Conservation (phyloP, 2,113 vertebrate species). For the human (Homo sapiens) region DNA sequence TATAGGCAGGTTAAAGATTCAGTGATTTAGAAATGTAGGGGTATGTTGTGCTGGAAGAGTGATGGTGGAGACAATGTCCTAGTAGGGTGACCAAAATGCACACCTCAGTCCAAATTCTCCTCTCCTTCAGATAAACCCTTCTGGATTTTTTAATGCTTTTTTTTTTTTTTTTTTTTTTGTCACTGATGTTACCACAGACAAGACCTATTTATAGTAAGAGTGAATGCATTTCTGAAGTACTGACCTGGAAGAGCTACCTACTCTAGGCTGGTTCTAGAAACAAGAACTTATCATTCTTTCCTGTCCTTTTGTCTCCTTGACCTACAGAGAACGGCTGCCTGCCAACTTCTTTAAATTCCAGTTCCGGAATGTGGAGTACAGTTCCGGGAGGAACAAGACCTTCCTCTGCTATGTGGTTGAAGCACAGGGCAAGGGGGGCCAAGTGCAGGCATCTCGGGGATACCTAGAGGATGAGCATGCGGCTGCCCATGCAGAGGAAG, state of each 20-base stretch:
- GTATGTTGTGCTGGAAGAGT: not conserved
- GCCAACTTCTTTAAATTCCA: constrained; percentile 95
- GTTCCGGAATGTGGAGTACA: constrained; percentile 98
- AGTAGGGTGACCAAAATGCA: not conserved
- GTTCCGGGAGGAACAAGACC: constrained; percentile 97
- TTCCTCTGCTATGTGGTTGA: constrained; percentile 94
- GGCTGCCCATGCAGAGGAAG: constrained; percentile 90
- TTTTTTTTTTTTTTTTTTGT: not conserved
- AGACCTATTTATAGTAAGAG: not conserved
- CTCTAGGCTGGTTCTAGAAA: not conserved
- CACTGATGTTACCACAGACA: too few relatives aligned
- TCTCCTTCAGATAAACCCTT: not conserved
- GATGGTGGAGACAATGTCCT: not conserved
- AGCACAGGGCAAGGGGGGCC: constrained; percentile 80
- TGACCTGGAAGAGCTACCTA: not conserved
- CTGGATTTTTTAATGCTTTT: not conserved
- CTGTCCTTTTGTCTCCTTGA: not conserved
- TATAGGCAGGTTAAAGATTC: not conserved
- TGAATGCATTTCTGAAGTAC: not conserved
- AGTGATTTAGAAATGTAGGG: not conserved
- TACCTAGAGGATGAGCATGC: constrained; percentile 95
- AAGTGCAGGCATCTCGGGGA: constrained; percentile 83
- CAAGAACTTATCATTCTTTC: not conserved
- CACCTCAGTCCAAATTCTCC: not conserved
- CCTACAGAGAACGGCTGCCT: constrained; percentile 90